Conservation (phyloP, 2,797 vertebrate genomes). For the Choloepus didactylus region DNA sequence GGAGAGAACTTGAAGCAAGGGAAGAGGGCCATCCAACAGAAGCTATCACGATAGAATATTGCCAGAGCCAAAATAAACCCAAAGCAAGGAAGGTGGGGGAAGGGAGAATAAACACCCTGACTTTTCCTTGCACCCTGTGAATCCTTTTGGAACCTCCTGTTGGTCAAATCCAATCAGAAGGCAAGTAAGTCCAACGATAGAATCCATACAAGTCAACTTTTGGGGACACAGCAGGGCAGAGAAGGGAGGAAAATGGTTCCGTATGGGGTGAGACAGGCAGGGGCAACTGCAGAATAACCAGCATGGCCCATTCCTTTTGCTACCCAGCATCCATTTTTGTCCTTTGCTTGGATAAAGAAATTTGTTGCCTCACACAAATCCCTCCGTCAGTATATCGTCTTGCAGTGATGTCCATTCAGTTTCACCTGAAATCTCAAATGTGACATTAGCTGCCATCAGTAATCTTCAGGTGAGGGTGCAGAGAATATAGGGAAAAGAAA, state of each 20-base stretch:
- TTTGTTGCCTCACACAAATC: background rate
- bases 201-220: too few species aligned
- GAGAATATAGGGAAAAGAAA: background rate
- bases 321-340: background rate
- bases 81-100: background rate
- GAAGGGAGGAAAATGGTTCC: background rate
- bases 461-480: background rate
- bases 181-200: background rate
- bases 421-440: background rate
- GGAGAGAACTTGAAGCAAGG: background rate
- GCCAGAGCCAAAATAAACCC: background rate
- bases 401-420: background rate
- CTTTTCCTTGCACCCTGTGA: background rate
- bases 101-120: background rate
- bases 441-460: background rate
- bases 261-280: background rate
- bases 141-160: background rate
- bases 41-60: background rate
- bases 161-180: background rate
- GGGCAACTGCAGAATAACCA: background rate
- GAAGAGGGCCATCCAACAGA: background rate
- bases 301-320: fast-evolving
- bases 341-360: background rate
- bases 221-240: background rate
- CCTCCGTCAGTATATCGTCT: background rate